Evolutionary conservation across 1,140 invertebrate species (phyloP).

Genomic region (Acyrthosiphon pisum): DNA sequence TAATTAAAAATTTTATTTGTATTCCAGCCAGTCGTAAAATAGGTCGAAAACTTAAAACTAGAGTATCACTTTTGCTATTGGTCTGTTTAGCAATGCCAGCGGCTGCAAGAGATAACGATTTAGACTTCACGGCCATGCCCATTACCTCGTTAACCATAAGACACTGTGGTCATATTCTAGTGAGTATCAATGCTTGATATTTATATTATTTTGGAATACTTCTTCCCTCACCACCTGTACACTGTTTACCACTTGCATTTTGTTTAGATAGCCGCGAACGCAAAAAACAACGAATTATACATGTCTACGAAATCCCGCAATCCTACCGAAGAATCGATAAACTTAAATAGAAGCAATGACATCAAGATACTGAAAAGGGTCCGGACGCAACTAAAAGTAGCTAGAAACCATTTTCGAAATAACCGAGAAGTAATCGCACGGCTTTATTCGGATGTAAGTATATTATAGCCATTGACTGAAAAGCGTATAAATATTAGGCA

Average conservation of each 20-base stretch:
- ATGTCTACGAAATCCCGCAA: neutral
- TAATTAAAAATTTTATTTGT: conserved; percentile 26
- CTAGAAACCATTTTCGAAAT: conserved; percentile 36
- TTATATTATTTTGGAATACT: neutral
- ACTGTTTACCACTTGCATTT: neutral
- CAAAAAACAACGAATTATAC: neutral
- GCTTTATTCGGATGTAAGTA: conserved; percentile 24
- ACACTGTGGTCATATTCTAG: conserved; percentile 1
- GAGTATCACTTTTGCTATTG: conserved; percentile 25
- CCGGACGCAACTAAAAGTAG: neutral
- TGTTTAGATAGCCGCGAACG: neutral
- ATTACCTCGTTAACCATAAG: conserved; percentile 2
- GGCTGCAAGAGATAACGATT: neutral
- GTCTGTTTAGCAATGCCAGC: conserved; percentile 18
- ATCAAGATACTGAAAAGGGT: conserved; percentile 28
- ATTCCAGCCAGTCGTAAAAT: conserved; percentile 31
- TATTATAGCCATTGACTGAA: neutral
- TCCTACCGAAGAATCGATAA: neutral
- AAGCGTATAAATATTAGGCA: neutral
- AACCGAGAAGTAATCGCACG: neutral
- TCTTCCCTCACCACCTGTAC: too few relatives aligned
- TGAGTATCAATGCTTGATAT: neutral
- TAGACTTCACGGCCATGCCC: neutral
- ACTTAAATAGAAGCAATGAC: neutral
- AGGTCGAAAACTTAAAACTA: conserved; percentile 44